Evolutionary conservation across 2,888 invertebrate species (phyloP).

Genomic region (Merodon equestris): DNA sequence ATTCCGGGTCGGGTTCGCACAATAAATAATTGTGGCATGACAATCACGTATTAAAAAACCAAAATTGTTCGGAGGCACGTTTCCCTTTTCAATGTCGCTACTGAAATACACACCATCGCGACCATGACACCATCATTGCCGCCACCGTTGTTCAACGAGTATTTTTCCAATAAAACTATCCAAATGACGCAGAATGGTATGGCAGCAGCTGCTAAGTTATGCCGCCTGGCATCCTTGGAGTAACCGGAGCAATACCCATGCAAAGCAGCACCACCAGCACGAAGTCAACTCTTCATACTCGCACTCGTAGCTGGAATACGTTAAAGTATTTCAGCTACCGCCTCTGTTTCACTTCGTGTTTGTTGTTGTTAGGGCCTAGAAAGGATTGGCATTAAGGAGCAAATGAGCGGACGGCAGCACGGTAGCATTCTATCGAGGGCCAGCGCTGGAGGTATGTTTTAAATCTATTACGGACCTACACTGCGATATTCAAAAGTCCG

Average conservation of each 20-base stretch:
- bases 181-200: slow-evolving; percentile 29
- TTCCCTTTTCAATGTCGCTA: slow-evolving; percentile 59
- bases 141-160: too few relatives aligned
- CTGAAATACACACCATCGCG: slow-evolving; percentile 45
- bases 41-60: slow-evolving; percentile 69
- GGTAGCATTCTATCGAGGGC: slow-evolving; percentile 33
- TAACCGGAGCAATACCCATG: slow-evolving; percentile 29
- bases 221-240: slow-evolving; percentile 1
- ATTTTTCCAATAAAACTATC: slow-evolving; percentile 34
- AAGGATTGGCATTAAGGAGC: slow-evolving; percentile 46
- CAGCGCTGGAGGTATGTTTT: slow-evolving; percentile 57
- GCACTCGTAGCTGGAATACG: slow-evolving; percentile 12
- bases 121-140: slow-evolving; percentile 34
- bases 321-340: slow-evolving; percentile 48
- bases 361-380: not conserved
- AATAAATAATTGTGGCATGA: slow-evolving; percentile 68
- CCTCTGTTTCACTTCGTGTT: not conserved
- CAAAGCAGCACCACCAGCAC: slow-evolving; percentile 35
- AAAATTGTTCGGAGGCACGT: slow-evolving; percentile 63
- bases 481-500: slow-evolving; percentile 65
- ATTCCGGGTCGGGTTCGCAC: slow-evolving; percentile 40
- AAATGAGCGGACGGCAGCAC: slow-evolving; percentile 10
- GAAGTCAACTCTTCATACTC: slow-evolving; percentile 30
- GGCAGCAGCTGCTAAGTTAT: slow-evolving; percentile 26
- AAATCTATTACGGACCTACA: slow-evolving; percentile 60